Evolutionary conservation across 2,888 invertebrate species (phyloP), one percentile per base, ranked within the genome.

Genomic region (Andrena hattorfiana): DNA sequence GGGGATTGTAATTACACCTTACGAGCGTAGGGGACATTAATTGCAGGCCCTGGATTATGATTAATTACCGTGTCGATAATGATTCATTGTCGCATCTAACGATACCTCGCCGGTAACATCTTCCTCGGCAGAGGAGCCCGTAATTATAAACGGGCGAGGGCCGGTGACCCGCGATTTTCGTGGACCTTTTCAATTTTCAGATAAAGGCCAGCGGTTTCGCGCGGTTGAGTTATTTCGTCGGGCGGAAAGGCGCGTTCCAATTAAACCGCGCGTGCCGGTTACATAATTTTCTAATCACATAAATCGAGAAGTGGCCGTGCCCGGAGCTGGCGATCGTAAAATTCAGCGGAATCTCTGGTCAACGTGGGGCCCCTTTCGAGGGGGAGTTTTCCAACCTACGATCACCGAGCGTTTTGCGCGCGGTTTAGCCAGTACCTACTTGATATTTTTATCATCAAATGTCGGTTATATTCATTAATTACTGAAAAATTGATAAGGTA

Each of bases 21-120:
- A 32, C 60, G 60, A 35, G 28, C 77, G 32, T 54, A 81, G 56
- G 59, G 77, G 74, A 84, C 77, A 72, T 75, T 77, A 87, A 87
- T 87, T 87, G 81, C 73, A 86, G 85, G 3, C 75, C 62, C 48
- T 20, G 51, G 64, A 81, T 83, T 80, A 66, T 88, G 86, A 88
- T 88, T 86, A 85, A 88, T 88, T 79, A 77, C 78, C 59, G 77
- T 77, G 67, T 82, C 82, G 86, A 81, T 82, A 84, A 86, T 88
- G 86, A 88, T 88, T 88, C 86, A 88, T 88, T 87, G 86, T 87
- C 83, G 68, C 79, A 30, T 73, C 73, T 79, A 68, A 69, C 81
- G 70, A 77, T 79, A 71, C 85, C 54, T 81, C 69, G 48, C 72
- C 30, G 62, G 76, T 84, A 86, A 87, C 86, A 67, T 87, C 87